phyloP scores from a whole-genome alignment of 2,797 vertebrate genomes.

The Cryptoblepharus egeriae region DNA sequence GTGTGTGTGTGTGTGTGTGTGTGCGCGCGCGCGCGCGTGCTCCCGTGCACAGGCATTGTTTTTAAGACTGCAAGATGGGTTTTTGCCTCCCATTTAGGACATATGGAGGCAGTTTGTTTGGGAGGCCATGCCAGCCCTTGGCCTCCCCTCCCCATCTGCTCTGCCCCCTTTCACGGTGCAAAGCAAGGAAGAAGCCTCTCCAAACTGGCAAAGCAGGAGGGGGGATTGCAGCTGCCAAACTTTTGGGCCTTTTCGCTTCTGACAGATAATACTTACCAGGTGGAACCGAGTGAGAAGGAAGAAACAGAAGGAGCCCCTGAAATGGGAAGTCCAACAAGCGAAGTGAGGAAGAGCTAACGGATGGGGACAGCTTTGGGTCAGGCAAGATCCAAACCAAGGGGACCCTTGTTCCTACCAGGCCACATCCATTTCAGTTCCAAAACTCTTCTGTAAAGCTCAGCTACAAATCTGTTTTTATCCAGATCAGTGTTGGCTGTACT shows the following conservation, averaged over 20 bases:
- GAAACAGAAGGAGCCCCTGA: constrained; percentile 28
- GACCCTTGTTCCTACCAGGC: too few relatives aligned
- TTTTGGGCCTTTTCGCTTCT: constrained; percentile 31
- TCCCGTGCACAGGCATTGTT: too few relatives aligned
- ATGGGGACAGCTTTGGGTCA: constrained; percentile 4
- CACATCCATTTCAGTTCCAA: too few relatives aligned
- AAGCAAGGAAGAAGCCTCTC: constrained; percentile 50
- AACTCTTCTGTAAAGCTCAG: too few relatives aligned
- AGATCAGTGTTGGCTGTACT: too few relatives aligned
- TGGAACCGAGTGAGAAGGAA: constrained; percentile 38
- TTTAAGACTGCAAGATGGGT: constrained; percentile 49
- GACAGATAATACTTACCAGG: constrained; percentile 57
- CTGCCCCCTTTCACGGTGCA: constrained; percentile 67
- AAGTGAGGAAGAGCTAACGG: constrained; percentile 25
- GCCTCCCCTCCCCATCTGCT: constrained; percentile 52
- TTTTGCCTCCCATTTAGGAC: constrained; percentile 65
- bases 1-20: too few relatives aligned
- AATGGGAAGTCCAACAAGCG: constrained; percentile 30
- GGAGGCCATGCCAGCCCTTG: constrained; percentile 62
- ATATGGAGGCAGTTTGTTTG: constrained; percentile 46
- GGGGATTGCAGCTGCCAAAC: constrained; percentile 51
- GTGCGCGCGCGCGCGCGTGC: too few relatives aligned
- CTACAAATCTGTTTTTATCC: too few relatives aligned
- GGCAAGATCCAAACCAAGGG: too few relatives aligned
- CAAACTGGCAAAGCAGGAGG: constrained; percentile 48